phyloP scores from a whole-genome alignment of 2,113 vertebrate genomes.

The Acinonyx jubatus region DNA sequence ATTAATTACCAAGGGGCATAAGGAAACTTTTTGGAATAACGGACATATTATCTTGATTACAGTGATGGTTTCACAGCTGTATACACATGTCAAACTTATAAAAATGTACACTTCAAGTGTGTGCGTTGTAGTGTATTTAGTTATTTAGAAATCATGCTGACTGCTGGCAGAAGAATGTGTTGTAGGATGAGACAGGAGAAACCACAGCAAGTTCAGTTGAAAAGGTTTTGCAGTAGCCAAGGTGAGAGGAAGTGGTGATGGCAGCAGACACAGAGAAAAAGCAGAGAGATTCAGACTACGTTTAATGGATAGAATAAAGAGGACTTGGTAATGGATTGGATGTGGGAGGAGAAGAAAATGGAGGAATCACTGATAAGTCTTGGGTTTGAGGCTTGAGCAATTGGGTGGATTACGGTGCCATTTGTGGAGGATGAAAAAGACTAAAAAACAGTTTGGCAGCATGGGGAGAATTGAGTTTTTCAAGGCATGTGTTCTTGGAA shows the following conservation, averaged over 20 bases:
- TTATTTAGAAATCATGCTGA: neutral
- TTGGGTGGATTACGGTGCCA: neutral
- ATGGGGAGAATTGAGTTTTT: neutral
- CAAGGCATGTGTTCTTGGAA: neutral
- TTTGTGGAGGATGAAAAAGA: constrained; percentile 24
- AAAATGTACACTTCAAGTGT: neutral
- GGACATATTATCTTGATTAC: neutral
- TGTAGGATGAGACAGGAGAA: neutral
- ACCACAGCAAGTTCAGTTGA: neutral
- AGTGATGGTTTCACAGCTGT: neutral
- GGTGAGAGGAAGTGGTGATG: neutral
- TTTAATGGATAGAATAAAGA: neutral
- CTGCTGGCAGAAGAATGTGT: neutral
- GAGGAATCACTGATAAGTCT: neutral
- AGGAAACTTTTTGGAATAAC: neutral
- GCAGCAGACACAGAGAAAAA: neutral
- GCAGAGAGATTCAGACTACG: neutral
- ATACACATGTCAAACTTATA: neutral
- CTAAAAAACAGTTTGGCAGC: neutral
- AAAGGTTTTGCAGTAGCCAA: neutral
- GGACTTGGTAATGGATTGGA: neutral
- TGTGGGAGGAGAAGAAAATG: neutral
- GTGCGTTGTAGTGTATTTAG: neutral
- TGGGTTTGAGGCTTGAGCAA: neutral
- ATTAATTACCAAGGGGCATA: neutral